A percentile compares a stretch with the other conserved stretches of the same genome.
phyloP scores from a whole-genome alignment of 1,140 invertebrate genomes.

The Acyrthosiphon pisum region DNA sequence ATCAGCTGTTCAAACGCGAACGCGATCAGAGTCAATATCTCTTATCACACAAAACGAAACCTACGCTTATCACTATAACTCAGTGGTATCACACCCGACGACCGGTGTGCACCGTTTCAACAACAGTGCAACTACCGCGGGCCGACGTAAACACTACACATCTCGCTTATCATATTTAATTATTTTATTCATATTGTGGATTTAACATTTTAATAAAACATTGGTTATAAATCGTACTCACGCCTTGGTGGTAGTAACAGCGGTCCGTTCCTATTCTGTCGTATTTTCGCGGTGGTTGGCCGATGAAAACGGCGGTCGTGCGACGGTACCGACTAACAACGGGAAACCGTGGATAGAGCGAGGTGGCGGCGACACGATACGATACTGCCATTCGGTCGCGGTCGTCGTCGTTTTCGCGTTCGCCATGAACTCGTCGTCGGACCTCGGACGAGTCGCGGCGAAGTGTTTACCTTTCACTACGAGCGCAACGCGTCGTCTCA shows the following conservation, averaged over 20 bases:
- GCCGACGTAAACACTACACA: not conserved
- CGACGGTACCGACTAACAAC: not conserved
- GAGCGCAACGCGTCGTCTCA: not conserved
- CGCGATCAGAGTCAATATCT: not conserved
- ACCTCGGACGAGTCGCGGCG: not conserved
- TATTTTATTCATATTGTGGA: not conserved
- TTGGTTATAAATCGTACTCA: not conserved
- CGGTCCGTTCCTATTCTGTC: not conserved
- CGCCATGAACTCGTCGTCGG: not conserved
- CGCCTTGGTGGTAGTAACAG: not conserved
- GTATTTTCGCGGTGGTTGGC: not conserved
- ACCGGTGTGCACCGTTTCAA: not conserved
- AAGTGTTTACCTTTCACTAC: not conserved
- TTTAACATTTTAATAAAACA: not conserved
- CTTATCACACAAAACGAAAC: not conserved
- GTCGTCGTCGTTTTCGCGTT: not conserved
- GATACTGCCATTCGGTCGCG: not conserved
- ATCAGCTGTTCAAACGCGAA: not conserved
- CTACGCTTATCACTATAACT: not conserved
- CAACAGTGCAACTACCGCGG: not conserved
- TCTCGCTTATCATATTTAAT: not conserved
- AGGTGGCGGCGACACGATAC: not conserved
- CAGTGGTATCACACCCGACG: not conserved
- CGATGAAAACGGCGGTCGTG: not conserved
- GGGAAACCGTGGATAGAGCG: not conserved